Percentiles rank a stretch among this genome's conserved stretches.
phyloP scores from a whole-genome alignment of 2,113 vertebrate species.

The Leptocoma aspasia region DNA sequence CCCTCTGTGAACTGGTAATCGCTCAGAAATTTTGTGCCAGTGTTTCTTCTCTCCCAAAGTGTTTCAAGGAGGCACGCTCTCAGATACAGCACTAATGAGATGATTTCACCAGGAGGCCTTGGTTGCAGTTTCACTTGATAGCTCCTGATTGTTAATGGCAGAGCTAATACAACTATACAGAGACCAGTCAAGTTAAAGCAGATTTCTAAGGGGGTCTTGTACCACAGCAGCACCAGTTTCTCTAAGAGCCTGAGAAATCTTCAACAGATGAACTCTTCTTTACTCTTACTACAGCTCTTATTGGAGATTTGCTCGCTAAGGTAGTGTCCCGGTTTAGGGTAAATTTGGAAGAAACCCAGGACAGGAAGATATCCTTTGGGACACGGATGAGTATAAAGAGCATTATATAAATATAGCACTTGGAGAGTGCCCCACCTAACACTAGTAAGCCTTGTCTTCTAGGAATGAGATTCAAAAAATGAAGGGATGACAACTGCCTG shows the following conservation, averaged over 20 bases:
- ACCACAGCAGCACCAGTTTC: background rate
- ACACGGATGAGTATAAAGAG: background rate
- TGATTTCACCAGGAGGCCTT: background rate
- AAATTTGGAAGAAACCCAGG: too few relatives aligned
- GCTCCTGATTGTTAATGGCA: background rate
- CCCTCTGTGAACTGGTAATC: background rate
- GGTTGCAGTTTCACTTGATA: background rate
- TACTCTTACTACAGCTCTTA: background rate
- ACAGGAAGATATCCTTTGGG: background rate
- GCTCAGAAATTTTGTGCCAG: accelerated
- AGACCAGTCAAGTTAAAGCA: background rate
- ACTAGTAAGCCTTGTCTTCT: background rate
- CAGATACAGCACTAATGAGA: accelerated
- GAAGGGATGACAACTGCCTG: background rate
- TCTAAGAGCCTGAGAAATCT: background rate
- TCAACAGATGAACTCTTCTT: background rate
- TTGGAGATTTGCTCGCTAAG: accelerated
- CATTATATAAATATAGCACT: background rate
- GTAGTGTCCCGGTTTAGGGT: too few relatives aligned
- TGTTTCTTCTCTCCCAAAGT: background rate
- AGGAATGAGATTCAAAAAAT: background rate
- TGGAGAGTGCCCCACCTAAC: background rate
- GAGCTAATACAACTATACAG: background rate
- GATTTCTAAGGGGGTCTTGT: background rate
- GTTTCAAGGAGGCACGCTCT: background rate